A percentile compares a stretch with the other conserved stretches of the same genome.
Evolutionary conservation across 2,113 vertebrate species (phyloP).

Genomic region (Diphyllodes magnificus): DNA sequence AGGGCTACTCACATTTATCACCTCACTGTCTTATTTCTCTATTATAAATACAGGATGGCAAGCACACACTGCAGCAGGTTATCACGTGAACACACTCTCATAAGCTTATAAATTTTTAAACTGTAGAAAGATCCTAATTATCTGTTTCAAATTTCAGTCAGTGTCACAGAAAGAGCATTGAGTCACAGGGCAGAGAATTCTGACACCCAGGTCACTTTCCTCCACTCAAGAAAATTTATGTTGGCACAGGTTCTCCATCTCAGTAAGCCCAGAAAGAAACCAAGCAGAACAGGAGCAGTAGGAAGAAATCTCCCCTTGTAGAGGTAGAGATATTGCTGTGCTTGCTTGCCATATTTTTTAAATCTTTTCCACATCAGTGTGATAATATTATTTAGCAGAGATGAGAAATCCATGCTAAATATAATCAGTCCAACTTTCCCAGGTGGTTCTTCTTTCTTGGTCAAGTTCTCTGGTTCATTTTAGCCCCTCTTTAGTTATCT

Average conservation of each 20-base stretch:
- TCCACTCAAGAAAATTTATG: background rate
- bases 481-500: background rate
- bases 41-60: background rate
- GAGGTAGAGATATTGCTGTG: background rate
- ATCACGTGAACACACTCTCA: background rate
- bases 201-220: background rate
- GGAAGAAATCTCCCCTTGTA: background rate
- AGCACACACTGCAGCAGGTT: background rate
- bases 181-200: background rate
- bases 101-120: background rate
- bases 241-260: background rate
- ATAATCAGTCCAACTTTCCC: background rate
- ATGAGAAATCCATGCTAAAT: background rate
- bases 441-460: background rate
- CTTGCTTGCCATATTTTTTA: background rate
- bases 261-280: background rate
- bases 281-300: background rate
- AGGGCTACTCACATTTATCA: background rate
- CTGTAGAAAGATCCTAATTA: background rate
- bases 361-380: background rate
- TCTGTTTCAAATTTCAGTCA: background rate
- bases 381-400: background rate
- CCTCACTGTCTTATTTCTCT: background rate
- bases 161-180: background rate
- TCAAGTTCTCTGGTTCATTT: background rate